phyloP scores from a whole-genome alignment of 2,888 invertebrate species.

The Tenthredo scrophulariae region DNA sequence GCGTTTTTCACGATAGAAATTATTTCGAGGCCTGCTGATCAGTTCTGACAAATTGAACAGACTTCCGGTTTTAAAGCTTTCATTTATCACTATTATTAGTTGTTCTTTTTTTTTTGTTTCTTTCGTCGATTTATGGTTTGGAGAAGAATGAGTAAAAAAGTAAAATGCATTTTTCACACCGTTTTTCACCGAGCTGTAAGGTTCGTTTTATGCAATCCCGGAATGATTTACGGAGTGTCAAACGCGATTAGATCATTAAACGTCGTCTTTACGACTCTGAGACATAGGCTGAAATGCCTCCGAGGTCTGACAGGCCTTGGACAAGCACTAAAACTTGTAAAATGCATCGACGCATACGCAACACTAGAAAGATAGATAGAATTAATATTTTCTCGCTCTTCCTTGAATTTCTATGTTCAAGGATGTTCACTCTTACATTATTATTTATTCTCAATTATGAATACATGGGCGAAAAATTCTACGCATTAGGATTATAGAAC shows the following conservation, averaged over 20 bases:
- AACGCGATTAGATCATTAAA: constrained; percentile 42
- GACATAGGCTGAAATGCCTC: background rate
- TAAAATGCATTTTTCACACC: background rate
- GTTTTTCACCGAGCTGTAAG: background rate
- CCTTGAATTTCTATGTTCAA: background rate
- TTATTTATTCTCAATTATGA: background rate
- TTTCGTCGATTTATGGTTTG: background rate
- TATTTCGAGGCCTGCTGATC: constrained; percentile 26
- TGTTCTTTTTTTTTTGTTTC: background rate
- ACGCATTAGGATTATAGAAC: constrained; percentile 12
- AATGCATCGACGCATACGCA: constrained; percentile 13
- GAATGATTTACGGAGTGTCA: constrained; percentile 28
- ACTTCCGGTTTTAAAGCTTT: constrained; percentile 16
- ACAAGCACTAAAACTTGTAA: constrained; percentile 27
- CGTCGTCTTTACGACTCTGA: constrained; percentile 39
- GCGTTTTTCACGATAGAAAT: constrained; percentile 24
- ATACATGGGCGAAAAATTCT: background rate
- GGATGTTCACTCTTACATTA: background rate
- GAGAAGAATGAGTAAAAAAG: background rate
- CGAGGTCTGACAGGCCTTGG: constrained; percentile 29
- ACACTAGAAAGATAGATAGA: background rate
- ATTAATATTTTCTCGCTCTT: background rate
- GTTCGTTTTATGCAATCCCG: background rate
- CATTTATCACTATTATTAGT: background rate
- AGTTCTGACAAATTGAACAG: constrained; percentile 2